Percentiles rank a stretch among this genome's conserved stretches.
phyloP scores from a whole-genome alignment of 92 coral and sea anemone species.

The Porites rus region DNA sequence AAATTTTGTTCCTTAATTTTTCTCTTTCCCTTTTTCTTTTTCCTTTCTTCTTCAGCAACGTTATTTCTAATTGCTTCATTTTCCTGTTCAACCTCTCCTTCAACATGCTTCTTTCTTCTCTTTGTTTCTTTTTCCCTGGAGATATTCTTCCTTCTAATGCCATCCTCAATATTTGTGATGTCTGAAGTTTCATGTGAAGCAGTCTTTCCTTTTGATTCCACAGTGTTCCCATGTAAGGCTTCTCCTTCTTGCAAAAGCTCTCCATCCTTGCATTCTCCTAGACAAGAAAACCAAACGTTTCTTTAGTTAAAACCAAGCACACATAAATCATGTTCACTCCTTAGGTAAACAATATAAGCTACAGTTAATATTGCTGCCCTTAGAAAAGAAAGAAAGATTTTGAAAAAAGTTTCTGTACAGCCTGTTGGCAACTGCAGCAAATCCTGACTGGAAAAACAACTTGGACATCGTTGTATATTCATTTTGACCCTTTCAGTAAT shows the following conservation, averaged over 20 bases:
- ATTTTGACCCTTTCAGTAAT: too few relatives aligned
- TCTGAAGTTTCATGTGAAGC: not conserved
- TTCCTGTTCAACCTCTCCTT: conserved; percentile 2
- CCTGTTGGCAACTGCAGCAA: too few relatives aligned
- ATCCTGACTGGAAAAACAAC: too few relatives aligned
- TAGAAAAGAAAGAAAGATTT: too few relatives aligned
- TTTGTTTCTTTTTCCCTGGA: conserved; percentile 26
- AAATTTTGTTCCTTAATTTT: not conserved
- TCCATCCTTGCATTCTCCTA: not conserved
- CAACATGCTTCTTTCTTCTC: conserved; percentile 23
- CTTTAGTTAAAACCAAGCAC: too few relatives aligned
- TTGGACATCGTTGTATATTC: too few relatives aligned
- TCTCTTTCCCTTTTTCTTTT: conserved; percentile 12
- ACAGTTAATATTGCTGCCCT: too few relatives aligned
- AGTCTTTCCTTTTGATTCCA: conserved; percentile 3
- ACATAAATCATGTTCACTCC: too few relatives aligned
- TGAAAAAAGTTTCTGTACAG: too few relatives aligned
- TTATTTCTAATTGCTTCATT: not conserved
- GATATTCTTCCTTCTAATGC: not conserved
- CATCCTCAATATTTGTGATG: not conserved
- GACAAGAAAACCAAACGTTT: not conserved
- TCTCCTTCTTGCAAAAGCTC: conserved; percentile 8
- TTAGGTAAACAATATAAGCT: too few relatives aligned
- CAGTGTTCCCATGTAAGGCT: not conserved
- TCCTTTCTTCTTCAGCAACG: not conserved